Percentiles rank a stretch among this genome's conserved stretches.
These are phyloP conservation scores for Meteorus sp. DNA, from an alignment of 1,140 invertebrate genomes.

Conservation along the genomic window DNA sequence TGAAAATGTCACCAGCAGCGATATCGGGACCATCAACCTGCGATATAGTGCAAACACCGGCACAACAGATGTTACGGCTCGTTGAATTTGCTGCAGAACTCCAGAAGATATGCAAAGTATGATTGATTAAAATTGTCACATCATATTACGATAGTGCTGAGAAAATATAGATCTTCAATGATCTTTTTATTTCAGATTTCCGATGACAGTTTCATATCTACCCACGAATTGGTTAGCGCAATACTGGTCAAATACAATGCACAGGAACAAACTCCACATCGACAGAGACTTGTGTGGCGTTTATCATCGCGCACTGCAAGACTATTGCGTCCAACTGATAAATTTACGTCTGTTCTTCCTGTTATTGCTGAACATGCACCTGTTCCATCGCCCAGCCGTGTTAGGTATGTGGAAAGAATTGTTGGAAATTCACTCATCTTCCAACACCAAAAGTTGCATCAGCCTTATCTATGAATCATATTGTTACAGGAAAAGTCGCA, in stretches of 20 bases:
- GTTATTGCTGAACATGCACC: slow-evolving; percentile 71
- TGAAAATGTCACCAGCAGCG: slow-evolving; percentile 20
- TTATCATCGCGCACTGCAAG: slow-evolving; percentile 68
- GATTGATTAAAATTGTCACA: slow-evolving; percentile 10
- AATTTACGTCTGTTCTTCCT: slow-evolving; percentile 70
- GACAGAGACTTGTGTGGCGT: slow-evolving; percentile 75
- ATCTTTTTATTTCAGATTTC: slow-evolving; percentile 61
- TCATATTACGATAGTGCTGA: no score
- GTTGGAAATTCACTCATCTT: no score
- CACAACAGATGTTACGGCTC: slow-evolving; percentile 56
- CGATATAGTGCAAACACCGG: slow-evolving; percentile 30
- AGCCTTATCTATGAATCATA: no score
- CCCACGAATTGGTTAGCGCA: slow-evolving; percentile 63
- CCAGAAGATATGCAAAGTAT: slow-evolving; percentile 65
- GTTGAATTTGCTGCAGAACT: slow-evolving; percentile 64
- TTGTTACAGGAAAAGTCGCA: slow-evolving; percentile 12
- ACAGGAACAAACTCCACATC: slow-evolving; percentile 68
- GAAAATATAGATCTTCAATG: no score
- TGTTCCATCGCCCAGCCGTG: slow-evolving; percentile 59
- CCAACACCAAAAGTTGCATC: no score
- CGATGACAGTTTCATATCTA: slow-evolving; percentile 64
- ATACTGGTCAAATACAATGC: slow-evolving; percentile 72
- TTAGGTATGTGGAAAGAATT: slow-evolving; percentile 49
- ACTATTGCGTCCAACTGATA: slow-evolving; percentile 73
- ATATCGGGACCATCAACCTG: slow-evolving; percentile 35